Conservation (phyloP, 2,113 vertebrate species). For the Saiga tatarica region DNA sequence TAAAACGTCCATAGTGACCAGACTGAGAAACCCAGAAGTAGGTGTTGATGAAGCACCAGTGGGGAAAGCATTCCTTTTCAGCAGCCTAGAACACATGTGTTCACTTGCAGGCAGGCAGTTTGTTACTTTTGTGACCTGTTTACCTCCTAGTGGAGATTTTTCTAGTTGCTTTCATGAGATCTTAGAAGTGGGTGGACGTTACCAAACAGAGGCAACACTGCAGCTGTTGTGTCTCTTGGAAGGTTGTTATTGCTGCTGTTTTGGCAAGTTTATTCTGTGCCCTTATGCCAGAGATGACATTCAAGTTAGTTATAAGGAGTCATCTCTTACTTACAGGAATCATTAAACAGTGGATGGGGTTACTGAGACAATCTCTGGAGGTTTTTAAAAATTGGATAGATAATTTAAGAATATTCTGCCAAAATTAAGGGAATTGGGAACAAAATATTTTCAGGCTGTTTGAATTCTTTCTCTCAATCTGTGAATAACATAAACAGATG, state of each 20-base stretch:
- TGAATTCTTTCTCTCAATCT: not conserved
- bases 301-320: not conserved
- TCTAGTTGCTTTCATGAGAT: not conserved
- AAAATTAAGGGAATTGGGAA: not conserved
- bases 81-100: not conserved
- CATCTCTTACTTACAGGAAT: not conserved
- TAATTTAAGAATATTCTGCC: not conserved
- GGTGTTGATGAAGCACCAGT: not conserved
- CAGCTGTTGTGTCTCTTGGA: not conserved
- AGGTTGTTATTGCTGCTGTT: not conserved
- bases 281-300: not conserved
- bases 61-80: not conserved
- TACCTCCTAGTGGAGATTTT: not conserved
- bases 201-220: not conserved
- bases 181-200: not conserved
- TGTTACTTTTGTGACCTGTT: not conserved
- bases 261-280: not conserved
- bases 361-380: not conserved
- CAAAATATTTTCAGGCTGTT: not conserved
- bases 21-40: not conserved
- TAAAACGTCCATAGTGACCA: not conserved
- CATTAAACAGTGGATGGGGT: not conserved
- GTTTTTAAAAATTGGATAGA: not conserved
- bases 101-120: not conserved
- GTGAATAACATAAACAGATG: not conserved